Conservation (phyloP, 2,797 vertebrate genomes). For the Pantherophis vulpinus region DNA sequence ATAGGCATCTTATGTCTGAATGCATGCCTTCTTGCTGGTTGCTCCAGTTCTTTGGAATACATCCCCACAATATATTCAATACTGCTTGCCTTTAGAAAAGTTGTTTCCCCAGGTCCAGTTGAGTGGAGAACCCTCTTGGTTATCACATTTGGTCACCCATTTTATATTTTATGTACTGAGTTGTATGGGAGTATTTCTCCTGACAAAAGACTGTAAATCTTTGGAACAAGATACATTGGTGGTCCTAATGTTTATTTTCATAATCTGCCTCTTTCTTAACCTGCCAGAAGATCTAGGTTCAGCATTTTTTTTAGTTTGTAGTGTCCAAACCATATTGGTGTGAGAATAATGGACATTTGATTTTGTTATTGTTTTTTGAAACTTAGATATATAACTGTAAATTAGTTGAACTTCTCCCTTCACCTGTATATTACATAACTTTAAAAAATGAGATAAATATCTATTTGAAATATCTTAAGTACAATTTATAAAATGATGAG, state of each 20-base stretch:
- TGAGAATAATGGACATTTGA: not conserved
- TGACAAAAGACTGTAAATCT: not conserved
- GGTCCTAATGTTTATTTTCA: not conserved
- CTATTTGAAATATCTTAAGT: not conserved
- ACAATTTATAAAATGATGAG: not conserved
- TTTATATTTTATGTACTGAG: not conserved
- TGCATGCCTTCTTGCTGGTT: not conserved
- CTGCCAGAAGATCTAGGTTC: not conserved
- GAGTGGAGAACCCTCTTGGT: not conserved
- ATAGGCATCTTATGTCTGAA: not conserved
- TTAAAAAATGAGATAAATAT: not conserved
- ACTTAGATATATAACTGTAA: not conserved
- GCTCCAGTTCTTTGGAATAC: not conserved
- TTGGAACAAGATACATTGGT: not conserved
- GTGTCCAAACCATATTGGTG: not conserved
- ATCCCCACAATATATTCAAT: not conserved
- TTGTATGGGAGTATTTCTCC: not conserved
- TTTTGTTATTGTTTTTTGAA: not conserved
- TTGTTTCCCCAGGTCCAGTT: not conserved
- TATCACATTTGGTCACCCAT: not conserved
- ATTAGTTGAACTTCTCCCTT: constrained; percentile 2
- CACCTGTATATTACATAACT: not conserved
- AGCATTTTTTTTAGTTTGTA: not conserved
- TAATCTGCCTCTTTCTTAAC: not conserved
- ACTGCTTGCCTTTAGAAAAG: not conserved